Evolutionary conservation across 2,888 invertebrate genomes (phyloP).

Genomic region (Shargacucullia verbasci): DNA sequence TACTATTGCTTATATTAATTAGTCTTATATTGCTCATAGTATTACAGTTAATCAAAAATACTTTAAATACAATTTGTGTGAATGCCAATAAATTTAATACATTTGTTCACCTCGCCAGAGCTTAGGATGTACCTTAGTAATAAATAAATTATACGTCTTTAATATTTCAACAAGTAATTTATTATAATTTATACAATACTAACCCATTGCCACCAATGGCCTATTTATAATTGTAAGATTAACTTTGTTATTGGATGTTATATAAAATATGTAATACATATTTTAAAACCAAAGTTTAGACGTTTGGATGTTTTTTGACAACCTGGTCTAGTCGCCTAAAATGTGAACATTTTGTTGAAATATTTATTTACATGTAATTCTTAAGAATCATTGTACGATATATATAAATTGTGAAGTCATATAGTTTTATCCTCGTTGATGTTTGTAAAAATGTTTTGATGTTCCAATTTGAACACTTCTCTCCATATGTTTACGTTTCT

Average conservation of each 20-base stretch:
- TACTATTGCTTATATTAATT: slow-evolving; percentile 29
- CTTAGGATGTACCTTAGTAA: slow-evolving; percentile 58
- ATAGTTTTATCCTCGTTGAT: slow-evolving; percentile 63
- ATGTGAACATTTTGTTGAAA: slow-evolving; percentile 70
- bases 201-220: slow-evolving; percentile 81
- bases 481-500: slow-evolving; percentile 22
- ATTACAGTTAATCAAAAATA: slow-evolving; percentile 18
- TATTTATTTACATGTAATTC: slow-evolving; percentile 71
- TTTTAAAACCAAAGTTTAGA: slow-evolving; percentile 82
- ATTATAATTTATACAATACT: slow-evolving; percentile 52
- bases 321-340: slow-evolving; percentile 80
- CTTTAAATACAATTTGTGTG: slow-evolving; percentile 17
- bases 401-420: slow-evolving; percentile 63
- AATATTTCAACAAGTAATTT: slow-evolving; percentile 44
- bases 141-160: slow-evolving; percentile 29
- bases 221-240: slow-evolving; percentile 70
- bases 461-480: slow-evolving; percentile 33
- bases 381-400: slow-evolving; percentile 62
- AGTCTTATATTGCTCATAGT: slow-evolving; percentile 20
- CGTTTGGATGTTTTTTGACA: slow-evolving; percentile 78
- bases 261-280: slow-evolving; percentile 72
- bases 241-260: slow-evolving; percentile 61
- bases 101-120: slow-evolving; percentile 55
- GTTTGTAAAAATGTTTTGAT: slow-evolving; percentile 41
- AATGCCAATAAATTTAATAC: slow-evolving; percentile 28